Conservation (phyloP, 1,140 invertebrate species). For the Saccostrea echinata region DNA sequence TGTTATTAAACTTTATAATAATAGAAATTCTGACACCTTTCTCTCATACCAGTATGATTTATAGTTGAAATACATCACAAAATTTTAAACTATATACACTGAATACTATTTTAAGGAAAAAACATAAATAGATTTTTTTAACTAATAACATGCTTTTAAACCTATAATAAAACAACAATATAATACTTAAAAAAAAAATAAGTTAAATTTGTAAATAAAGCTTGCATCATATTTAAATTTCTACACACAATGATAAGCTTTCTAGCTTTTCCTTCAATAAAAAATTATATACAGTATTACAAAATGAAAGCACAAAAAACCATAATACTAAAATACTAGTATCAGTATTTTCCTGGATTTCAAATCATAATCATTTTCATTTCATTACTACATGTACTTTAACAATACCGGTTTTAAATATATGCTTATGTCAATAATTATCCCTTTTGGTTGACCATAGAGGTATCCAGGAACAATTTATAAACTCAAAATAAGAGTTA, state of each 20-base stretch:
- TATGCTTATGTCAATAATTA: background rate
- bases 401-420: no score
- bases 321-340: background rate
- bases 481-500: background rate
- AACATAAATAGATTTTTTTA: background rate
- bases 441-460: background rate
- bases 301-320: background rate
- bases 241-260: background rate
- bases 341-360: background rate
- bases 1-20: background rate
- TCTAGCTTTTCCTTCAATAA: background rate
- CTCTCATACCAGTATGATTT: background rate
- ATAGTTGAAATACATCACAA: background rate
- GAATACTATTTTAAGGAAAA: background rate
- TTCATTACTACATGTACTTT: no score
- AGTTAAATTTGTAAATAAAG: background rate
- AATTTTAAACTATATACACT: background rate
- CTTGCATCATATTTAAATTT: background rate
- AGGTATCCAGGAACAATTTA: no score
- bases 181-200: background rate
- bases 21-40: background rate
- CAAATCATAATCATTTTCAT: no score
- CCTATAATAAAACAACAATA: constrained; percentile 2
- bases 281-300: background rate
- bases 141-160: constrained; percentile 21